These are phyloP conservation scores for Coryphaenoides rupestris DNA, from an alignment of 2,113 vertebrate species.

Conservation along the genomic window DNA sequence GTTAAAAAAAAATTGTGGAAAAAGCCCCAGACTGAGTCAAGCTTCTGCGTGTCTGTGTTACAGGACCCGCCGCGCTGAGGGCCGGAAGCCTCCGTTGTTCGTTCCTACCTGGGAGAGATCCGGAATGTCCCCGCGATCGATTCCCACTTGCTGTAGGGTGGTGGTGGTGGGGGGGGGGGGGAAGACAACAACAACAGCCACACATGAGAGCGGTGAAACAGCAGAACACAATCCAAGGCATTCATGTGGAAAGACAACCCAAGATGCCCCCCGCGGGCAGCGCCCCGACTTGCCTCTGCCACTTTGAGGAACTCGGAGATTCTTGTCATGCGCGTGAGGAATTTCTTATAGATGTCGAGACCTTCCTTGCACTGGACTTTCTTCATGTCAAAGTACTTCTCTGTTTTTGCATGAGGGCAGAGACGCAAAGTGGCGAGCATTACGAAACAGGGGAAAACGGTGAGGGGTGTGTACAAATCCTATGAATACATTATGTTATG, in stretches of 20 bases:
- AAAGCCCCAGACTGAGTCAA: neutral
- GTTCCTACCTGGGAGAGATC: slow-evolving; percentile 89
- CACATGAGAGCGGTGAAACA: neutral
- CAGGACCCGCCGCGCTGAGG: neutral
- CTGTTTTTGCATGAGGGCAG: slow-evolving; percentile 58
- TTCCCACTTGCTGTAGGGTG: slow-evolving; percentile 88
- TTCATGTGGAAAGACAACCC: neutral
- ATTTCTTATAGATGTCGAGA: slow-evolving; percentile 96
- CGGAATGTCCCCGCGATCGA: slow-evolving; percentile 95
- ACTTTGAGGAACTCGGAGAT: slow-evolving; percentile 97
- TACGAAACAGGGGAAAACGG: neutral
- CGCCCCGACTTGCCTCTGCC: slow-evolving; percentile 80
- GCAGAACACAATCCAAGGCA: neutral
- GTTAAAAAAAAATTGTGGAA: neutral
- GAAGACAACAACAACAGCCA: neutral
- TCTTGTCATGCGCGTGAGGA: slow-evolving; percentile 93
- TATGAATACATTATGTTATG: too few species aligned
- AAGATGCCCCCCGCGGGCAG: neutral
- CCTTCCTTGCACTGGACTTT: slow-evolving; percentile 96
- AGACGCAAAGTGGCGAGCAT: neutral
- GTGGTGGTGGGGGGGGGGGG: neutral
- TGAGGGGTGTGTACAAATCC: too few species aligned
- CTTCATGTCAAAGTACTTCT: slow-evolving; percentile 99
- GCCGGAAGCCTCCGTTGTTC: neutral
- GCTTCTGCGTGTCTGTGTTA: neutral